Evolutionary conservation across 2,797 vertebrate genomes (phyloP).

Genomic region (Carapus acus): DNA sequence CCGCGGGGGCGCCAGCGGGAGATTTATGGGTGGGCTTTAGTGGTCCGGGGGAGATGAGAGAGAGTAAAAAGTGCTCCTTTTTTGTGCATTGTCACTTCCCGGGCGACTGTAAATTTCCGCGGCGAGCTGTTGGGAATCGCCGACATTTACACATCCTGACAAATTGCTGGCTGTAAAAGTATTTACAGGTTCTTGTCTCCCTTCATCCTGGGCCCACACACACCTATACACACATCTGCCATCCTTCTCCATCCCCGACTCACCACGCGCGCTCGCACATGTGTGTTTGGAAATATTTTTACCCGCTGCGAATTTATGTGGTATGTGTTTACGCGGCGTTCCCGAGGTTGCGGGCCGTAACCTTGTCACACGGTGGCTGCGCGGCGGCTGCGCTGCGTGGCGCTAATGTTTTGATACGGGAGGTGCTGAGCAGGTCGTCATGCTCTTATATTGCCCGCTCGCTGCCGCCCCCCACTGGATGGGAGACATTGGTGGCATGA

Average conservation of each 20-base stretch:
- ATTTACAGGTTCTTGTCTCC: slow-evolving; percentile 70
- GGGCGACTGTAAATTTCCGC: slow-evolving; percentile 89
- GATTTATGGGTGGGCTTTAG: slow-evolving; percentile 93
- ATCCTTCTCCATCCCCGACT: slow-evolving; percentile 28
- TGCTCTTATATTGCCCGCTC: slow-evolving; percentile 47
- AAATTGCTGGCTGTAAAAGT: slow-evolving; percentile 72
- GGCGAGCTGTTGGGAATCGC: slow-evolving; percentile 82
- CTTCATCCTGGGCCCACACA: slow-evolving; percentile 57
- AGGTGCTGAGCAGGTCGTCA: slow-evolving; percentile 47
- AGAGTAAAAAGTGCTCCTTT: slow-evolving; percentile 87
- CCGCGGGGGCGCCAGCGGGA: slow-evolving; percentile 59
- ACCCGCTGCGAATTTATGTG: slow-evolving; percentile 60
- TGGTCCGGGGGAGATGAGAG: slow-evolving; percentile 67
- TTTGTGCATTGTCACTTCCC: slow-evolving; percentile 91
- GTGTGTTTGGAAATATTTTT: slow-evolving; percentile 61
- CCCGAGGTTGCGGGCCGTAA: slow-evolving; percentile 50
- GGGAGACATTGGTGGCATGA: too few species aligned
- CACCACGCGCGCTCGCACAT: slow-evolving; percentile 1
- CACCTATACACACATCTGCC: slow-evolving; percentile 27
- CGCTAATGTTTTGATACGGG: slow-evolving; percentile 57
- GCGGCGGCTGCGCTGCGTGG: too few species aligned
- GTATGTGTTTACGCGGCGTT: slow-evolving; percentile 48
- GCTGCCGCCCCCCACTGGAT: slow-evolving; percentile 25
- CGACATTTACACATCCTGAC: slow-evolving; percentile 81
- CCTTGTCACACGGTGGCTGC: slow-evolving; percentile 41